Base-by-base conservation (phyloP, 2,113 vertebrate genomes). In the Gobiocypris rarus region DNA sequence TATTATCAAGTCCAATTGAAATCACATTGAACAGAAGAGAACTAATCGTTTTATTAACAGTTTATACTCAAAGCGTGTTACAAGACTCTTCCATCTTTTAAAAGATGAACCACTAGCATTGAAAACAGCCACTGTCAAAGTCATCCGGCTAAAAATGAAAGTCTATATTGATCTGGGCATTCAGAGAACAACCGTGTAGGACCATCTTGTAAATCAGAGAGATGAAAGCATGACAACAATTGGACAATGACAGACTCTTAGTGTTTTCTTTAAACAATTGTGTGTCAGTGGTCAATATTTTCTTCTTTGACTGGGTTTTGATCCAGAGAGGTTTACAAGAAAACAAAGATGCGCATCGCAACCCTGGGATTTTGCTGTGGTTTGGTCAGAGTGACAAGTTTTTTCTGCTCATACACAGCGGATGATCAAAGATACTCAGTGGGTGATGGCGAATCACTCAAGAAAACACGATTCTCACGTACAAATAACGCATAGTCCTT, bases 1-100 rank as follows among this genome's bases (percentile, higher is more conserved):
- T 83, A 90, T 92, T 92, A 91, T 90, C 87, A 83, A 59, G 85
- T 90, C 86, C 26, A 91, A 92, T 92, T 93, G 83, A 93, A 94
- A 94, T 93, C 90, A 90, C 34, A 86, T 88, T 38, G 43, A 90
- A 88, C 86, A 90, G 87, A 91, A 83, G 85, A 85, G 83, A 89
- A 88, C 87, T 86, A 82, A 79, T 89, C 89, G 89, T 91, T 91
- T 91, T 90, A 91, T 94, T 92, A 92, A 90, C 90, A 90, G 87
- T 87, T 91, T 89, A 83, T 87, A 85, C 85, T 86, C 61, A 87
- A 89, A 92, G 89, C 83, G 77, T 81, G 91, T 91, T 90, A 91
- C 63, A 67, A 69, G 83, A 83, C 59, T 75, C 82, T 59, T 83
- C 59, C 70, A 69, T 83, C 86, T 89, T 88, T 89, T 82, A 75